Conservation (phyloP, 1,140 invertebrate genomes). For the Thaumetopoea pityocampa region DNA sequence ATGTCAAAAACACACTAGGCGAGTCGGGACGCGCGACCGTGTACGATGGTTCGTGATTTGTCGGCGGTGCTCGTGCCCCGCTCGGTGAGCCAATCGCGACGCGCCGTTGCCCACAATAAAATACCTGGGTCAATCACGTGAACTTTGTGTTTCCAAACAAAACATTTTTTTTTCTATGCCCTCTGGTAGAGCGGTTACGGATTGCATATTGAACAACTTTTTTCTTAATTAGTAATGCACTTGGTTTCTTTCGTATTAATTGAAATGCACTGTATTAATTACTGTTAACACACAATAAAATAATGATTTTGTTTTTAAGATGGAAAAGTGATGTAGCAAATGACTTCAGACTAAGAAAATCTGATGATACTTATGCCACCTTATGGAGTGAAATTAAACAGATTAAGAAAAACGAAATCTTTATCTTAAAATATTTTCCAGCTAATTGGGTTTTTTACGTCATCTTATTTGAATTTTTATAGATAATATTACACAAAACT, state of each 20-base stretch:
- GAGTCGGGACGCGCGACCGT: conserved; percentile 56
- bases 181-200: conserved; percentile 26
- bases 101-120: conserved; percentile 55
- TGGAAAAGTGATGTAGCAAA: no score
- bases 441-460: no score
- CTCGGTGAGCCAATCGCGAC: conserved; percentile 60
- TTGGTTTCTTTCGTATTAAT: conserved; percentile 8
- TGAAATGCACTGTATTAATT: conserved; percentile 3
- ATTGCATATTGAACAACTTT: conserved; percentile 28
- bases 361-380: no score
- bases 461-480: no score
- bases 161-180: conserved; percentile 70
- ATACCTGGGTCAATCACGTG: conserved; percentile 78
- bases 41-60: conserved; percentile 62
- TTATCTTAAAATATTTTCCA: no score
- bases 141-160: conserved; percentile 79
- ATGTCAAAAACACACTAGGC: conserved; percentile 77
- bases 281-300: no score
- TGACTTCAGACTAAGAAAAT: no score
- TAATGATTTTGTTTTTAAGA: no score
- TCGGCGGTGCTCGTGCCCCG: conserved; percentile 53
- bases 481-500: no score
- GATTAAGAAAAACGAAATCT: no score
- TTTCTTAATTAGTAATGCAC: conserved; percentile 26
- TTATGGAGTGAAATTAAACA: no score